These are phyloP conservation scores for Acipenser ruthenus DNA, from an alignment of 2,797 vertebrate genomes.

Conservation along the genomic window DNA sequence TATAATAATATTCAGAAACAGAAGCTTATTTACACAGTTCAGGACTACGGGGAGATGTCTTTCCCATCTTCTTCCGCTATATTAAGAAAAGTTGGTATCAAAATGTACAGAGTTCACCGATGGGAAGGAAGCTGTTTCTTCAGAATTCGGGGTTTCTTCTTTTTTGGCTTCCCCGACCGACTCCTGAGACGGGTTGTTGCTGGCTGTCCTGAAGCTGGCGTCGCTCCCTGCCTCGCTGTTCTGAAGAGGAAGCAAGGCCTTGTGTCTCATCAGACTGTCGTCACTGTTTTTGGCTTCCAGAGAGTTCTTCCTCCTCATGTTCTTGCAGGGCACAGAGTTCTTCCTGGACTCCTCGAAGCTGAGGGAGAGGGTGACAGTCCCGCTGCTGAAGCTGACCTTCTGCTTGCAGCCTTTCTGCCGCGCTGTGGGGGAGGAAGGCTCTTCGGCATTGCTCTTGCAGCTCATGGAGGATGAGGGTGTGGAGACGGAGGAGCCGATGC, in stretches of 20 bases:
- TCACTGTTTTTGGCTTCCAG: conserved; percentile 57
- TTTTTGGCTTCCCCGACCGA: conserved; percentile 35
- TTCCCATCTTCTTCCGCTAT: too few relatives aligned
- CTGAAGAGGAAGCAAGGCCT: conserved; percentile 54
- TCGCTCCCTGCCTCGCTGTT: conserved; percentile 41
- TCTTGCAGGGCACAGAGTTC: conserved; percentile 64
- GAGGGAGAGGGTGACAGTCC: conserved; percentile 82
- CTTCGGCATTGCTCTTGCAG: conserved; percentile 79
- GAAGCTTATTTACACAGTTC: too few relatives aligned
- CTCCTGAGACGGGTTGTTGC: conserved; percentile 39
- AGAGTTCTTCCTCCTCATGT: conserved; percentile 45
- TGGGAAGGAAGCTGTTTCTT: conserved; percentile 39
- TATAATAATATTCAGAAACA: too few relatives aligned
- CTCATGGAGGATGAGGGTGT: conserved; percentile 87
- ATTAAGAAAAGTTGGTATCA: neutral
- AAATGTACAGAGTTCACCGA: conserved; percentile 49
- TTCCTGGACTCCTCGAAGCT: conserved; percentile 86
- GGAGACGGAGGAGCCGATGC: conserved; percentile 78
- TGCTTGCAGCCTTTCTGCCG: conserved; percentile 68
- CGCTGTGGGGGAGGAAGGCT: conserved; percentile 56
- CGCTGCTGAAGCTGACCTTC: conserved; percentile 88
- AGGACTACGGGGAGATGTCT: too few relatives aligned
- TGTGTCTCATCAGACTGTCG: conserved; percentile 48
- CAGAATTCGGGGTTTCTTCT: conserved; percentile 40
- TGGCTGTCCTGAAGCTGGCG: conserved; percentile 37